A percentile compares a stretch with the other conserved stretches of the same genome.
Conservation (phyloP, 1,140 invertebrate species). For the Drosophila ananassae region DNA sequence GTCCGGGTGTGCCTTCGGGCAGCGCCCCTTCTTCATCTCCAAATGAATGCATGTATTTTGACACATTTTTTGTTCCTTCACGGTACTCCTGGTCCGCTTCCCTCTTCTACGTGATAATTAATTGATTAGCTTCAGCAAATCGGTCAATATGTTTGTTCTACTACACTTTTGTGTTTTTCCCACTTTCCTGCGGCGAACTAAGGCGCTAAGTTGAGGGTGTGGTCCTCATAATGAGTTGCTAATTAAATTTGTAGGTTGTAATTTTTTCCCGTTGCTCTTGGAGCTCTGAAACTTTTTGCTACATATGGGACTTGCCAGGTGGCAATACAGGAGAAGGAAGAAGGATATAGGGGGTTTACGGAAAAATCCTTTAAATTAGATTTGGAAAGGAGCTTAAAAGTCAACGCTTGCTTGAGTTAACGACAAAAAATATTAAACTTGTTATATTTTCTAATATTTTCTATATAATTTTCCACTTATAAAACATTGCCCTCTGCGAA, state of each 20-base stretch:
- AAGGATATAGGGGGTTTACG: not conserved
- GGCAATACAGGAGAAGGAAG: not conserved
- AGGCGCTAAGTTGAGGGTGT: conserved; percentile 3
- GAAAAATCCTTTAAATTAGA: conserved; percentile 19
- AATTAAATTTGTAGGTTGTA: conserved; percentile 77
- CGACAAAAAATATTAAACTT: too few species aligned
- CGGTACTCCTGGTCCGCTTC: conserved; percentile 22
- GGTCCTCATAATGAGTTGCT: conserved; percentile 76
- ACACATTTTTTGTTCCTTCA: conserved; percentile 75
- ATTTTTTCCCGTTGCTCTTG: conserved; percentile 38
- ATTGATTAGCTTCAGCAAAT: conserved; percentile 82
- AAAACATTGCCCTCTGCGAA: too few species aligned
- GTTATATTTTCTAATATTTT: too few species aligned
- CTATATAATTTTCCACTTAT: too few species aligned
- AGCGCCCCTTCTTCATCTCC: conserved; percentile 9
- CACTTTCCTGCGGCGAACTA: conserved; percentile 25
- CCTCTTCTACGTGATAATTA: conserved; percentile 62
- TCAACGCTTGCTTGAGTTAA: conserved; percentile 11
- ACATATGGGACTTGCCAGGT: conserved; percentile 38
- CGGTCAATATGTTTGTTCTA: conserved; percentile 74
- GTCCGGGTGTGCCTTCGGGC: conserved; percentile 4
- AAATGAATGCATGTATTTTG: conserved; percentile 56
- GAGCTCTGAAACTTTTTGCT: conserved; percentile 52
- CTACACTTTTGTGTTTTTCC: conserved; percentile 50
- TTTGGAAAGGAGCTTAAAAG: conserved; percentile 42